Conservation (phyloP, 2,888 invertebrate species). For the Ganaspis brasiliensis region DNA sequence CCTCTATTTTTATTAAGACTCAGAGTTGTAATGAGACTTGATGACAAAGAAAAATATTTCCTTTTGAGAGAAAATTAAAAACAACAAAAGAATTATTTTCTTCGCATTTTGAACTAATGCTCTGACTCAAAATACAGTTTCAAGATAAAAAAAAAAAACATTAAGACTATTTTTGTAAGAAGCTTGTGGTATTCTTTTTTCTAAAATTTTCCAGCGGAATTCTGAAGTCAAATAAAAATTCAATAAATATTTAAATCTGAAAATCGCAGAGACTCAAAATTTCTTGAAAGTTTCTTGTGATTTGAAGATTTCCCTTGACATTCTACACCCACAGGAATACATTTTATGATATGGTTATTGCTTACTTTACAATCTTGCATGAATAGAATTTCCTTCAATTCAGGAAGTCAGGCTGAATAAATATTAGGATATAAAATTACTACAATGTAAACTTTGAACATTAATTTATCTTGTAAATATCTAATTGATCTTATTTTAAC, state of each 20-base stretch:
- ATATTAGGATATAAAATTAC: not conserved
- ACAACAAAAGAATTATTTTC: no score
- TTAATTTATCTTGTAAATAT: not conserved
- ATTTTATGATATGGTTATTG: conserved; percentile 35
- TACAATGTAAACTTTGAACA: not conserved
- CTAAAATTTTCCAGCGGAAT: not conserved
- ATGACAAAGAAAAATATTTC: no score
- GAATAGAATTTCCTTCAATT: conserved; percentile 23
- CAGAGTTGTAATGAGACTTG: no score
- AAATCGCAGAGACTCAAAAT: conserved; percentile 7
- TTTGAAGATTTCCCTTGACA: conserved; percentile 35
- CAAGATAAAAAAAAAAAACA: no score
- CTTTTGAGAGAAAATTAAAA: no score
- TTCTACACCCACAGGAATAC: conserved; percentile 1
- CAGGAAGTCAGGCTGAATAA: not conserved
- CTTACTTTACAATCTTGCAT: conserved; percentile 31
- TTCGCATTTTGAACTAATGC: no score
- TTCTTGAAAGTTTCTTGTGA: conserved; percentile 22
- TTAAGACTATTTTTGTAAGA: no score
- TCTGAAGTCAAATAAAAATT: not conserved
- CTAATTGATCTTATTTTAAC: not conserved
- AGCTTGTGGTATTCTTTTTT: no score
- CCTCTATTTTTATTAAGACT: no score
- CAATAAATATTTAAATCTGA: conserved; percentile 12
- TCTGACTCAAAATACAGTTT: no score